Base-by-base conservation (phyloP, 2,797 vertebrate genomes). In the Anguilla pacifica region DNA sequence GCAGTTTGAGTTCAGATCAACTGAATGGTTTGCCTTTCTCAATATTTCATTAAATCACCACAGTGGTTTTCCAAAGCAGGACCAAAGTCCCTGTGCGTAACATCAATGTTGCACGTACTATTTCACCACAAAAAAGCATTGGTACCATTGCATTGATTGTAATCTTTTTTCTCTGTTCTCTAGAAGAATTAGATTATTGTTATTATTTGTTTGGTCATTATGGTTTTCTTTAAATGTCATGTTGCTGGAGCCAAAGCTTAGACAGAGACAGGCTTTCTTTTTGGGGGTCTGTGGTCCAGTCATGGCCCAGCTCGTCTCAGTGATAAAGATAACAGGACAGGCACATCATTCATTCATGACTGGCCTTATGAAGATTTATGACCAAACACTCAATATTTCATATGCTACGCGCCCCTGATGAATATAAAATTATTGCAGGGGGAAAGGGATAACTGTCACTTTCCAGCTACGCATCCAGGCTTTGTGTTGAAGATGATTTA, bases 311-410 rank as follows among this genome's bases (percentile, higher is more conserved):
- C 35, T 77, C 74, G 19, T 11, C 35, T 43, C 74, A 39, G 74
- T 35, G 35, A 77, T 39, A 43, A 77, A 43, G 74, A 77, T 13
- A 43, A 77, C 74, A 77, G 11, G 74, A 77, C 74, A 22, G 35
- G 74, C 31, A 43, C 35, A 77, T 77, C 74, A 77, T 77, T 77
- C 74, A 77, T 77, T 77, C 74, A 77, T 77, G 74, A 46, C 74
- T 77, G 74, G 35, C 74, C 74, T 77, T 77, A 77, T 39, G 74
- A 77, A 77, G 74, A 77, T 77, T 77, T 77, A 77, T 43, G 35
- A 77, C 74, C 74, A 77, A 43, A 43, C 74, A 77, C 74, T 77
- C 35, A 77, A 77, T 77, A 77, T 77, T 77, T 43, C 19, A 77
- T 77, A 77, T 77, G 35, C 39, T 77, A 77, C 3, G 35, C 74